phyloP scores from a whole-genome alignment of 35 echinoderm and acorn worm species.

The Patiria miniata region DNA sequence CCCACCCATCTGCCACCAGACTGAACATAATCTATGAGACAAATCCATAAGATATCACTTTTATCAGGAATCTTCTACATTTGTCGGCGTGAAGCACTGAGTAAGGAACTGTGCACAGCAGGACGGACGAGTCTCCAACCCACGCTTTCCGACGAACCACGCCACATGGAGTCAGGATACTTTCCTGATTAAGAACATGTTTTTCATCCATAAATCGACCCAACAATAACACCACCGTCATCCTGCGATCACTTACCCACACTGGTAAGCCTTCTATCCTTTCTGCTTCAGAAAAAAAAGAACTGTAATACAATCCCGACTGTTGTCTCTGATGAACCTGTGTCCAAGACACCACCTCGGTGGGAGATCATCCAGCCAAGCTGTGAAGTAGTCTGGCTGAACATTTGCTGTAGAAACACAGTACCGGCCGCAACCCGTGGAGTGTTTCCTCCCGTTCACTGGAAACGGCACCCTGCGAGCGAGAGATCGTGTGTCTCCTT shows the following conservation, averaged over 20 bases:
- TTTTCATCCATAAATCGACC: neutral
- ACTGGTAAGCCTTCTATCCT: neutral
- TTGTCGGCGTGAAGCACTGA: too few species aligned
- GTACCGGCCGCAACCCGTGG: neutral
- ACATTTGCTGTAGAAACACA: slow-evolving; percentile 3
- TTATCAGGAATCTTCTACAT: too few species aligned
- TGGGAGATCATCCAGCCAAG: neutral
- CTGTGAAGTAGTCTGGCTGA: neutral
- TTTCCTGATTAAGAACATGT: neutral
- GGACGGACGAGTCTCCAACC: neutral
- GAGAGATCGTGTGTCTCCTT: neutral
- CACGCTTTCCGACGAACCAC: neutral
- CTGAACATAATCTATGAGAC: too few species aligned
- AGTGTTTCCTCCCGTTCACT: neutral
- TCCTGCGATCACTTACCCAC: neutral
- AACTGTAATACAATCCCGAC: neutral
- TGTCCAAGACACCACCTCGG: neutral
- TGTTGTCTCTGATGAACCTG: neutral
- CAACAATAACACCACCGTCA: neutral
- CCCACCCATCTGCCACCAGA: too few species aligned
- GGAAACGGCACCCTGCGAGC: neutral
- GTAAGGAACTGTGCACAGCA: neutral
- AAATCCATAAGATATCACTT: too few species aligned
- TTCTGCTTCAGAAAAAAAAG: neutral
- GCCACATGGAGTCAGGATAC: neutral